phyloP scores from a whole-genome alignment of 2,797 vertebrate genomes.

The Enteromius paludinosus region DNA sequence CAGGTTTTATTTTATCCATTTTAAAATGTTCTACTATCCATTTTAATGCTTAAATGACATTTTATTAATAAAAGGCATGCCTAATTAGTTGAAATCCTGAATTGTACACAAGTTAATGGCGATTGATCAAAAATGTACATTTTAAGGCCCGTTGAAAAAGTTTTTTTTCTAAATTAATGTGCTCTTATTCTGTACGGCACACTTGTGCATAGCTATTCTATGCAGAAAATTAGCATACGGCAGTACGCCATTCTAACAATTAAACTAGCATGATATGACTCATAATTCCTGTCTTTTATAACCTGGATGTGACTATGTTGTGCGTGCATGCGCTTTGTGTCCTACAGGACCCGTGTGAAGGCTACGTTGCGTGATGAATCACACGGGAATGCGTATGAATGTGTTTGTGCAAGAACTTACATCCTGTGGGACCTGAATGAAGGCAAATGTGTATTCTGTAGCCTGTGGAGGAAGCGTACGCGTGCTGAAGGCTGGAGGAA shows the following conservation, averaged over 20 bases:
- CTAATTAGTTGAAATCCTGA: neutral
- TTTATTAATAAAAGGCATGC: neutral
- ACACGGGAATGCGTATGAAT: neutral
- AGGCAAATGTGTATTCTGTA: constrained; percentile 92
- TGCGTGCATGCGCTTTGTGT: neutral
- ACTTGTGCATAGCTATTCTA: no score
- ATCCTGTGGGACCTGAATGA: constrained; percentile 93
- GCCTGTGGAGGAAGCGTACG: constrained; percentile 89
- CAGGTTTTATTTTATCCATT: neutral
- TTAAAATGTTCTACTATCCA: neutral
- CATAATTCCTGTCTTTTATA: constrained; percentile 20
- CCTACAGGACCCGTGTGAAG: neutral
- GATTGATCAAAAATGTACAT: neutral
- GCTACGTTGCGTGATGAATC: neutral
- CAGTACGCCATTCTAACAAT: neutral
- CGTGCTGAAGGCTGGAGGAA: constrained; percentile 89
- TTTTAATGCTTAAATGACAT: neutral
- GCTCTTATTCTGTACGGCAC: no score
- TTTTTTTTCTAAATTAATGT: no score
- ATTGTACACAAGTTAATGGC: neutral
- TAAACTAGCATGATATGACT: neutral
- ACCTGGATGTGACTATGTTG: neutral
- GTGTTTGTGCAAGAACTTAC: constrained; percentile 78
- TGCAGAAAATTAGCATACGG: no score
- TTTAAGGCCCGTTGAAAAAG: neutral